Evolutionary conservation across 30 jellyfish, hydroid and myxozoan genomes (phyloP), one percentile per base, ranked within the genome.

Genomic region (Haliclystus octoradiatus): DNA sequence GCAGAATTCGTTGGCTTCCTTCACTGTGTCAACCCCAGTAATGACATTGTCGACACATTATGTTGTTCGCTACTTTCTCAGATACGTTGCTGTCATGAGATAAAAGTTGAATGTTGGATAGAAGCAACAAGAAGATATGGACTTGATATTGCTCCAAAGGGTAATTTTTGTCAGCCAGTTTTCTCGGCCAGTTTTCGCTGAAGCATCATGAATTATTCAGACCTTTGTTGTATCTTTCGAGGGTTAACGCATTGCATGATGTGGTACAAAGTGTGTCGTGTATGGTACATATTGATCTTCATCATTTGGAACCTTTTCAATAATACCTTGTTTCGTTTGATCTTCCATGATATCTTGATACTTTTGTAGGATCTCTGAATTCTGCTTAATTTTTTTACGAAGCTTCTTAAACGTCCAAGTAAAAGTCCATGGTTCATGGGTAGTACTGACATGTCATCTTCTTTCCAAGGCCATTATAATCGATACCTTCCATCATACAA

Each of bases 111-210:
- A 49, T 63, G 34, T 63, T 65, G n/a, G 32, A 76, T 65, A 33
- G 66, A 51, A 40, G 82, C 89, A 46, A 73, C 79, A 46, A 68
- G 92, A 1, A 78, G 71, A 34, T 51, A 78, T 33, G 83, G 92
- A 52, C 77, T 67, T 28, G 92, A 66, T n/a, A 77, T 74, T 51
- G 71, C 40, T 3, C 76, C 71, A 34, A 67, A 78, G 71, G 49
- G 50, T 46, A 77, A 75, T 66, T n/a, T n/a, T n/a, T n/a, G n/a
- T n/a, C n/a, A n/a, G n/a, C n/a, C n/a, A n/a, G n/a, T n/a, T n/a
- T n/a, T n/a, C n/a, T n/a, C n/a, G n/a, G n/a, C n/a, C n/a, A n/a
- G n/a, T n/a, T n/a, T n/a, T n/a, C n/a, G n/a, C n/a, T n/a, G n/a
- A n/a, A n/a, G n/a, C 9, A 40, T 76, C 81, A 26, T 47, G 50